Evolutionary conservation across 2,797 vertebrate species (phyloP).

Genomic region (Malurus leucopterus): DNA sequence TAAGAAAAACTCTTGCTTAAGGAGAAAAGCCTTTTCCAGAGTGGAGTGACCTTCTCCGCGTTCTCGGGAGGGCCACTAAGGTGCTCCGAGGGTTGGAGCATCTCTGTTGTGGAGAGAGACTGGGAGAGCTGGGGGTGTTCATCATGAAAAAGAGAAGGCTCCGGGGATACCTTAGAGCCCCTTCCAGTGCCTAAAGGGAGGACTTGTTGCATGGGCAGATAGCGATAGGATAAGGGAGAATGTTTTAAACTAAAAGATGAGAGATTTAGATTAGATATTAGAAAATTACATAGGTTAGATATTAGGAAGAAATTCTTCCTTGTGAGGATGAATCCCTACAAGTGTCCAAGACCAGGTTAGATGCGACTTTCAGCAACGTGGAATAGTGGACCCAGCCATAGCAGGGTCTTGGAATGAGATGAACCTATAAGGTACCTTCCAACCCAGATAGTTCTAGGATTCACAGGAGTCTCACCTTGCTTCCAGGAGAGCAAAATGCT

Average conservation of each 20-base stretch:
- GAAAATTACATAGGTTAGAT: not conserved
- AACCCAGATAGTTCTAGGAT: not conserved
- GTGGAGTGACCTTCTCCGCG: not conserved
- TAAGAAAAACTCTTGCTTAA: fast-evolving
- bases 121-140: not conserved
- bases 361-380: fast-evolving
- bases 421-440: not conserved
- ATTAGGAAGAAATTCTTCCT: not conserved
- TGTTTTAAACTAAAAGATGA: not conserved
- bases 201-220: not conserved
- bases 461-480: not conserved
- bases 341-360: not conserved
- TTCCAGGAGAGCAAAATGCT: not conserved
- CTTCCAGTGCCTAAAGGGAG: not conserved
- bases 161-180: fast-evolving
- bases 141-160: not conserved
- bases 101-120: not conserved
- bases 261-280: not conserved
- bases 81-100: not conserved
- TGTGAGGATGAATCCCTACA: not conserved
- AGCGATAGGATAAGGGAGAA: not conserved
- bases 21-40: not conserved
- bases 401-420: not conserved
- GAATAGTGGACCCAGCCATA: not conserved
- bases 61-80: not conserved